These are phyloP conservation scores for Heptranchias perlo DNA, from an alignment of 2,113 vertebrate genomes.

Conservation along the genomic window DNA sequence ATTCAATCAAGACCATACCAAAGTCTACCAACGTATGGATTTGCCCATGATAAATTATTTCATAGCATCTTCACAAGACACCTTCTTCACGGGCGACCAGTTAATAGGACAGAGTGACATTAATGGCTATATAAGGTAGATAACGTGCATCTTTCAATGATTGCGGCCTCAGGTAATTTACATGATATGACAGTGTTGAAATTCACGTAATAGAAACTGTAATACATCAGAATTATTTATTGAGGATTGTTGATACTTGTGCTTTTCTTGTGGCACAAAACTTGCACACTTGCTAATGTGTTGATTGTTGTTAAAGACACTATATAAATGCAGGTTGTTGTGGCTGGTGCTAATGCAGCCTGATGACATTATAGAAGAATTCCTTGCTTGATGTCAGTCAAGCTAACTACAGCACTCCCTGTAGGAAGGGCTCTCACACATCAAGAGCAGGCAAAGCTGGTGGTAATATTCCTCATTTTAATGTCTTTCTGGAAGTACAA, in stretches of 20 bases:
- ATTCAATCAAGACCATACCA: slow-evolving; percentile 54
- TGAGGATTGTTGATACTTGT: not conserved
- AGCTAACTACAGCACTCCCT: not conserved
- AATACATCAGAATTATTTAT: not conserved
- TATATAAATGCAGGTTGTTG: not conserved
- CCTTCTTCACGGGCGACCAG: slow-evolving; percentile 72
- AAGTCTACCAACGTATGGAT: slow-evolving; percentile 73
- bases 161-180: not conserved
- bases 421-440: not conserved
- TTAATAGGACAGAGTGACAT: slow-evolving; percentile 55
- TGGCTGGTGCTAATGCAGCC: not conserved
- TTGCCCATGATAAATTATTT: slow-evolving; percentile 70
- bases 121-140: slow-evolving; percentile 52
- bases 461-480: not conserved
- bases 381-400: not conserved
- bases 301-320: not conserved
- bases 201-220: not conserved
- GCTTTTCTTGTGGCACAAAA: not conserved
- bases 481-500: not conserved
- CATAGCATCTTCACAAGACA: slow-evolving; percentile 82
- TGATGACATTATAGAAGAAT: not conserved
- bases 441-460: not conserved
- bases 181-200: not conserved
- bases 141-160: not conserved
- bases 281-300: not conserved